phyloP scores from a whole-genome alignment of 2,797 vertebrate genomes.

The Enteromius viviparus region DNA sequence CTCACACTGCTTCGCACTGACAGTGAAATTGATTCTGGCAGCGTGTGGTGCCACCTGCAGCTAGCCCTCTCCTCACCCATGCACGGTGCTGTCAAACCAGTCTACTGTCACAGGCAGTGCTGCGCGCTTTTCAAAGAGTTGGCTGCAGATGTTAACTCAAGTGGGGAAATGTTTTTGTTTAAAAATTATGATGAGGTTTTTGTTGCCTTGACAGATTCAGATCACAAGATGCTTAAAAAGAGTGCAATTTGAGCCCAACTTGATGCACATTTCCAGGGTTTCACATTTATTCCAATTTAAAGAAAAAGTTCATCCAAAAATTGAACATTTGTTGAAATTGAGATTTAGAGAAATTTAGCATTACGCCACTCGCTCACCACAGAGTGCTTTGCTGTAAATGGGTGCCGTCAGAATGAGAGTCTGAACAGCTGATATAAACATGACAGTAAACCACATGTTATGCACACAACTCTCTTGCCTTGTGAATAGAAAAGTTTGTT shows the following conservation, averaged over 20 bases:
- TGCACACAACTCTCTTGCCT: background rate
- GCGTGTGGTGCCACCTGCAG: constrained; percentile 39
- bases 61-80: constrained; percentile 31
- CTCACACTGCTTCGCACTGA: constrained; percentile 6
- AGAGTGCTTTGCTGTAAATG: background rate
- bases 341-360: no score
- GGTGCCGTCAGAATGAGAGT: background rate
- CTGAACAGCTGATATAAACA: background rate
- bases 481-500: background rate
- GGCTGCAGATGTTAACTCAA: constrained; percentile 24
- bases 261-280: background rate
- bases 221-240: constrained; percentile 21
- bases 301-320: background rate
- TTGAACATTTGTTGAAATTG: background rate
- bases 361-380: no score
- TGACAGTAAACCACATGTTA: background rate
- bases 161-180: constrained; percentile 16
- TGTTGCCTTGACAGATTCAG: constrained; percentile 40
- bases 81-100: constrained; percentile 19
- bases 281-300: background rate
- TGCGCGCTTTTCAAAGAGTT: constrained; percentile 26
- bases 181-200: constrained; percentile 30
- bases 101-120: constrained; percentile 14
- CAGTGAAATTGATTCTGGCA: constrained; percentile 50
- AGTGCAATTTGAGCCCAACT: background rate